Evolutionary conservation across 2,113 vertebrate genomes (phyloP).

Genomic region (Pao palembangensis): DNA sequence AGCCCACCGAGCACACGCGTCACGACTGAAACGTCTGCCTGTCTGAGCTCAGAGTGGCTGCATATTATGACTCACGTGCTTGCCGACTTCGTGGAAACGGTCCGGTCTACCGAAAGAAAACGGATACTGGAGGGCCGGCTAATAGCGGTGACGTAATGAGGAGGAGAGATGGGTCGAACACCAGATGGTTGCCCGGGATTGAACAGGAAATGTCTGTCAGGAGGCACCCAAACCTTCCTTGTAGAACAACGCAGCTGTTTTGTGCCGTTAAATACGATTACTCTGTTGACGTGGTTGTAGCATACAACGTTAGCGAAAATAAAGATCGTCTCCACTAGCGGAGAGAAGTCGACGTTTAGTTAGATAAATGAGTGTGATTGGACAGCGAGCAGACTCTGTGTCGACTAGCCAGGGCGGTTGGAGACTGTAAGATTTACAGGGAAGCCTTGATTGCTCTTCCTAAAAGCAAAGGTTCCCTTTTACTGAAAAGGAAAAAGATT

Average conservation of each 20-base stretch:
- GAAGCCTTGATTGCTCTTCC: neutral
- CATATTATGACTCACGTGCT: neutral
- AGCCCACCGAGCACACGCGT: slow-evolving; percentile 35
- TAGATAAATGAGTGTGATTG: slow-evolving; percentile 45
- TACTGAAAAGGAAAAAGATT: no score
- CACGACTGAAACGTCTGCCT: slow-evolving; percentile 23
- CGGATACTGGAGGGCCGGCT: neutral
- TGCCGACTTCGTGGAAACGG: neutral
- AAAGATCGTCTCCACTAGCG: slow-evolving; percentile 23
- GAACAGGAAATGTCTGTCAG: neutral
- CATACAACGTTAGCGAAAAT: slow-evolving; percentile 23
- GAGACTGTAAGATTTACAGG: slow-evolving; percentile 7
- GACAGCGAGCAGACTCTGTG: slow-evolving; percentile 15
- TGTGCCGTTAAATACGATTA: slow-evolving; percentile 13
- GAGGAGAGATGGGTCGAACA: neutral
- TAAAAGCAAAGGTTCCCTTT: no score
- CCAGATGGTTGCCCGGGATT: no score
- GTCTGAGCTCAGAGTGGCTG: slow-evolving; percentile 11
- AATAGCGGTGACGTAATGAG: neutral
- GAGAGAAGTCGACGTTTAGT: slow-evolving; percentile 18
- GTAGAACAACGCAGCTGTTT: neutral
- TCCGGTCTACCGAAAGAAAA: neutral
- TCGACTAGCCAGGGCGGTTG: neutral
- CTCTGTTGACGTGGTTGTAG: slow-evolving; percentile 10
- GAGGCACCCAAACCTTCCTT: no score